Percentiles rank a stretch among this genome's conserved stretches.
Conservation (phyloP, 2,888 invertebrate species). For the Malachius bipustulatus region DNA sequence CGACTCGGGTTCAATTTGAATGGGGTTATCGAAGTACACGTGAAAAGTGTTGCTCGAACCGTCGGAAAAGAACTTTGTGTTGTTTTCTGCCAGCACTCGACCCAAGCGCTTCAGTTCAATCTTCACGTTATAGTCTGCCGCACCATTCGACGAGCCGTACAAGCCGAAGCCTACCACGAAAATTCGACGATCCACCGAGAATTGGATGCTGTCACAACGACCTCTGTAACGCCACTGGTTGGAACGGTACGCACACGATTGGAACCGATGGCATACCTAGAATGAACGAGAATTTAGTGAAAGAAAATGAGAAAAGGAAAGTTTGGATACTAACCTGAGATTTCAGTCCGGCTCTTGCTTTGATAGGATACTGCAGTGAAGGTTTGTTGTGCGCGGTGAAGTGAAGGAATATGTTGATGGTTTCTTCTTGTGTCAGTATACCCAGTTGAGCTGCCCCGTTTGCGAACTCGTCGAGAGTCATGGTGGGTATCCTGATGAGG, state of each 20-base stretch:
- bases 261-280: slow-evolving; percentile 88
- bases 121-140: slow-evolving; percentile 88
- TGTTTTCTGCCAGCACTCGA: slow-evolving; percentile 77
- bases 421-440: slow-evolving; percentile 83
- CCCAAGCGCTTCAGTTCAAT: slow-evolving; percentile 88
- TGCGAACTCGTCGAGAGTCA: slow-evolving; percentile 89
- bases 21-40: slow-evolving; percentile 72
- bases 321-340: slow-evolving; percentile 58
- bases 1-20: slow-evolving; percentile 84
- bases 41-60: slow-evolving; percentile 94
- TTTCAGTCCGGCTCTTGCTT: slow-evolving; percentile 75
- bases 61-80: slow-evolving; percentile 90
- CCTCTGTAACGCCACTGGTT: slow-evolving; percentile 97
- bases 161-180: slow-evolving; percentile 93
- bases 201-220: slow-evolving; percentile 92
- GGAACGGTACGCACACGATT: slow-evolving; percentile 90
- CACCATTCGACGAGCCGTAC: slow-evolving; percentile 92
- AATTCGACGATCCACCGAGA: slow-evolving; percentile 88
- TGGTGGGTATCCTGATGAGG: slow-evolving; percentile 84
- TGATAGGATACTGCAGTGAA: slow-evolving; percentile 66
- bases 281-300: slow-evolving; percentile 18
- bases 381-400: slow-evolving; percentile 88
- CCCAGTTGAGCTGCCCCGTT: slow-evolving; percentile 90
- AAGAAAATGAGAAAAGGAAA: slow-evolving; percentile 10
- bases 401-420: slow-evolving; percentile 88